Base-by-base conservation (phyloP, 2,113 vertebrate species). In the Hippocampus zosterae region DNA sequence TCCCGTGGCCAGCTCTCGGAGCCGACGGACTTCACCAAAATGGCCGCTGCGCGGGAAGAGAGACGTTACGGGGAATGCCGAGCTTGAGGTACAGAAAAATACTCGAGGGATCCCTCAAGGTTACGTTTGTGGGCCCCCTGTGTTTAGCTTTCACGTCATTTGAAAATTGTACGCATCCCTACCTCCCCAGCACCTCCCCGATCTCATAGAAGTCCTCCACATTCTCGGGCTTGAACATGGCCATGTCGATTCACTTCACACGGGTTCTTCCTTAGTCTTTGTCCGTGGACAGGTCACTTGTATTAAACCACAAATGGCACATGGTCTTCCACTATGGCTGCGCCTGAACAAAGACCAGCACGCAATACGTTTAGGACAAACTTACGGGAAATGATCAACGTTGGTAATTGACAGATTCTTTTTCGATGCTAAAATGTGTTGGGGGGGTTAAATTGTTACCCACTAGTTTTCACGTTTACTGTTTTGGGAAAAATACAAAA, bases 151-250 rank as follows among this genome's bases (percentile, higher is more conserved):
- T 3, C 7, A 46, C 3, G 11, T 44, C 2, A 44, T 15, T 9
- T 8, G 13, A 9, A 60, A 23, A 33, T 37, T 6, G 42, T 46
- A 8, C n/a, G 21, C 18, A 71, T 44, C 3, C 55, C 0, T 81
- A 94, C 94, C 93, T 94, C 82, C 93, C 94, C 75, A 95, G 73
- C n/a, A 85, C 74, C 41, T 92, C 92, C 62, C 91, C 92, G 4
- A 95, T 91, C 75, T 94, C 92, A 2, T 94, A 96, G n/a, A 92
- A 80, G 23, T 95, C 93, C 65, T 94, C 93, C 75, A 95, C 92
- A 0, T 85, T 94, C 52, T 92, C 89, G 0, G 82, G 79, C 60
- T 85, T 91, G 62, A 89, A 84, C 5, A 83, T 1, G 0, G 90
- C 85, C 88, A 92, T 93, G 59, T 27, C 81, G 10, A 42, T 72